Evolutionary conservation across 2,113 vertebrate genomes (phyloP), one percentile per base, ranked within the genome.

Genomic region (Nannobrachium achirus): DNA sequence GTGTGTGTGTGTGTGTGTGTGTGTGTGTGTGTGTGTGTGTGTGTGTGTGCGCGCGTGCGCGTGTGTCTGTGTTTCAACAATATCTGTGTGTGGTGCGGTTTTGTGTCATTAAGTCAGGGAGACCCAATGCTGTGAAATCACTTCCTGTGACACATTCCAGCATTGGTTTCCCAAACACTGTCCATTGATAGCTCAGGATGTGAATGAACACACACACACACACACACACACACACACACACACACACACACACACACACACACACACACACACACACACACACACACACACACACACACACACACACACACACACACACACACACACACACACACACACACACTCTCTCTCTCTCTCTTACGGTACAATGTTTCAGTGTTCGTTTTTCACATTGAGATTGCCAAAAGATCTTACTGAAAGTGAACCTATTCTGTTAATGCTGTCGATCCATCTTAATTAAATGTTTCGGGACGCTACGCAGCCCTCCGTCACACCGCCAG

Each of bases 131-230:
- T 62, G 45, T 49, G 45, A 57, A 40, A 41, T 16, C 38, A 18
- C 16, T 42, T 58, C 39, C 39, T 41, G 15, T 14, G 4, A 33
- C 14, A 42, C n/a, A 58, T 42, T 6, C 25, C 39, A 58, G 1
- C 6, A 7, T n/a, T 1, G 7, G 13, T 41, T 40, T 57, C n/a
- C 33, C 8, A 7, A 7, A 14, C 33, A 15, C 25, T 14, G 18
- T 20, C 42, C 42, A 16, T 14, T 20, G 19, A 19, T 49, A 14
- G 11, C 13, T 62, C 60, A 62, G 45, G 59, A 55, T 19, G 60
- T 75, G 50, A 76, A 63, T 13, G 10, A 57, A 5, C 33, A 8
- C 56, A 40, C 13, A 11, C 18, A 45, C 62, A 40, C 25, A 50
- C n/a, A 41, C 48, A 8, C 18, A n/a, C 39, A 18, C 44, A 42